Evolutionary conservation across 2,888 invertebrate genomes (phyloP), one percentile per base, ranked within the genome.

Genomic region (Drosophila prostipennis): DNA sequence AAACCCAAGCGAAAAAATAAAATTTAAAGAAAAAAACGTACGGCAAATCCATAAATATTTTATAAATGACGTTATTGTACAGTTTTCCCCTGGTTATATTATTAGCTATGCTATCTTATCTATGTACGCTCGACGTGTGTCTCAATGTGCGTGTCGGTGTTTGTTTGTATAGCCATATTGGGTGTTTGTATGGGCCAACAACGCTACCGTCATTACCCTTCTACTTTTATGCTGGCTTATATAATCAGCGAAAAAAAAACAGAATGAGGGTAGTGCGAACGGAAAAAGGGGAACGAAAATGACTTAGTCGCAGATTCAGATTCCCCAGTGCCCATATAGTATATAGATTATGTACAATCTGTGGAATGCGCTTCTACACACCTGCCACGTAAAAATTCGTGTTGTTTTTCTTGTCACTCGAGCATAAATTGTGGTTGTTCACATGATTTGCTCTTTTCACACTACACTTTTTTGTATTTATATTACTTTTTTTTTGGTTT

Each of bases 51-150:
- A 72, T 64, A 72, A 72, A 64, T 68, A 58, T 58, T 56, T 71
- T 57, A 64, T 72, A 49, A 74, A 78, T 86, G 87, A 86, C 84
- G 81, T 80, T 86, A 86, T 77, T 55, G 72, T 55, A 72, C 63
- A 63, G 70, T 59, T 70, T 59, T 60, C 51, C 68, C 53, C 61
- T 58, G 77, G 78, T 72, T 81, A 74, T 82, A 82, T 82, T 86
- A 82, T 82, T 82, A 82, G 87, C 87, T 82, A 80, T 82, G 87
- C 82, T 87, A 82, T 82, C 82, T 82, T 82, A 82, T 86, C 79
- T 86, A 84, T 69, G 67, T 55, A 76, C 73, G 51, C 70, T 69
- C 70, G 40, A 52, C 56, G 57, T 67, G 57, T 67, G 56, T 69
- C 49, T 6, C 32, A n/a, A 34, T 43, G 19, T 59, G 60, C 39